Conservation (phyloP, 2,797 vertebrate genomes). For the Enteromius thamalakanensis region DNA sequence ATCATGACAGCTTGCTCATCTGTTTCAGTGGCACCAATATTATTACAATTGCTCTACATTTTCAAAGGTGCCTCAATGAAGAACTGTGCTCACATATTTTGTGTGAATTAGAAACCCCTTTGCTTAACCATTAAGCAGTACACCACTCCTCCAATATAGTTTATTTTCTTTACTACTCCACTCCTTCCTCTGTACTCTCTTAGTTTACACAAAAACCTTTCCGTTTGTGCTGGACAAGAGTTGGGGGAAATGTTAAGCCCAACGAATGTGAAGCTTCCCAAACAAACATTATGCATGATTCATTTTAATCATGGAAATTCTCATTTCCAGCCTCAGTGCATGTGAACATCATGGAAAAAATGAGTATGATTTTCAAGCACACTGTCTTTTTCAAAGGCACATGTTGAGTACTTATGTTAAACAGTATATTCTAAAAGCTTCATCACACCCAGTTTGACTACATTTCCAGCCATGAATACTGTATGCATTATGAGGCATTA, state of each 20-base stretch:
- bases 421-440: conserved; percentile 57
- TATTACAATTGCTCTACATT: neutral
- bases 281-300: conserved; percentile 17
- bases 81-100: neutral
- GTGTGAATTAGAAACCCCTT: neutral
- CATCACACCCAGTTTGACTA: conserved; percentile 42
- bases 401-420: conserved; percentile 1
- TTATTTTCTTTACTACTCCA: neutral
- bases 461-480: conserved; percentile 65
- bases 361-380: conserved; percentile 22
- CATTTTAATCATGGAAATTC: conserved; percentile 54
- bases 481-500: conserved; percentile 54
- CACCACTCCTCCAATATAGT: conserved; percentile 16
- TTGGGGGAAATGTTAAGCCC: conserved; percentile 35
- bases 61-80: neutral
- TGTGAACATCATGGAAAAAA: conserved; percentile 29
- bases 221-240: conserved; percentile 11
- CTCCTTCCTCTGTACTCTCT: neutral
- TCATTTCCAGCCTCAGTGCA: conserved; percentile 60
- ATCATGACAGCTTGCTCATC: neutral
- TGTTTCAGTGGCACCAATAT: neutral
- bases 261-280: conserved; percentile 17
- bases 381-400: conserved; percentile 29
- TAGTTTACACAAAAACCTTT: conserved; percentile 37
- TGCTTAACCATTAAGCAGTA: neutral